Evolutionary conservation across 1,140 invertebrate species (phyloP), one percentile per base, ranked within the genome.

Genomic region (Euura saliciscinereae): DNA sequence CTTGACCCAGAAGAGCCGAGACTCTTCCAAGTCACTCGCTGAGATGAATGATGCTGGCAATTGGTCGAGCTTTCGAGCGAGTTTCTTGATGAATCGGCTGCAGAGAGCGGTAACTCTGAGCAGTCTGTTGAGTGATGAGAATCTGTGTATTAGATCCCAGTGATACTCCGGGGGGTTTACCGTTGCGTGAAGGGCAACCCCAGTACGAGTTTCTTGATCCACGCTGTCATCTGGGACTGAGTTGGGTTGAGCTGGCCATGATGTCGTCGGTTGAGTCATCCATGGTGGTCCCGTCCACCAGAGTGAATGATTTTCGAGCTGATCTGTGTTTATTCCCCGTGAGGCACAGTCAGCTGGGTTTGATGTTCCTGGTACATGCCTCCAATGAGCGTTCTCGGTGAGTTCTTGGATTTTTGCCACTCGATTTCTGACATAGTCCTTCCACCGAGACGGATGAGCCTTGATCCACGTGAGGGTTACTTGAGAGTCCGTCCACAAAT

Each of bases 391-490:
- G 4, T 42, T 2, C n/a, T 71, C 71, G 6, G 76, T 7, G 6
- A 59, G 1, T 45, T 79, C 73, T 64, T 80, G 74, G 44, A 85
- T 83, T 65, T 71, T 45, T 4, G 75, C 66, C 0, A 83, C 77
- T 10, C 79, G 68, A 73, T 84, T 84, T 2, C 75, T 73, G 2
- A 84, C 78, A 77, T 80, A 84, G 2, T 76, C 71, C 69, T 83
- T 79, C 73, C 83, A 79, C 7, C 71, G 1, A 2, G 65, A 43
- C 2, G 69, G 8, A 2, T 71, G 68, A 0, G 51, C 3, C 0
- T 44, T 13, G 43, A 78, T 42, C 75, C 71, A 77, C 10, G 43
- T 51, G 6, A 79, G 45, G 7, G 76, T 67, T 2, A 76, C 71
- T 6, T 66, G 59, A n/a, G 78, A 80, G 68, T 80, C 75, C 6